Evolutionary conservation across 2,797 vertebrate species (phyloP), one percentile per base, ranked within the genome.

Genomic region (Decapterus maruadsi): DNA sequence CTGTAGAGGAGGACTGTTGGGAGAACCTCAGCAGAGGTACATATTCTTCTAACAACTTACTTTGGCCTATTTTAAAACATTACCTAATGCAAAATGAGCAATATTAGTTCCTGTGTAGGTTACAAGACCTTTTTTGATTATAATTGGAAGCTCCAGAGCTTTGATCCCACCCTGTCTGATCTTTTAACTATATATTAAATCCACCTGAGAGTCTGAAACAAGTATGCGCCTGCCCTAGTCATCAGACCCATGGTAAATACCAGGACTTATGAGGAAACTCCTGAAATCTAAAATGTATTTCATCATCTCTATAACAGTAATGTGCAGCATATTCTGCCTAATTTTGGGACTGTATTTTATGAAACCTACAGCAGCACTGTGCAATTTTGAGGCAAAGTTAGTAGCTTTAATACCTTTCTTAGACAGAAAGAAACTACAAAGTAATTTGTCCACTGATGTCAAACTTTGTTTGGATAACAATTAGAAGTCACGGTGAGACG

Each of bases 151-250:
- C 61, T 78, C 64, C 59, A 61, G 71, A 34, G 69, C 86, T 94
- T 92, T 94, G 87, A 93, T 93, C 55, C 68, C 74, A 74, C 61
- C 78, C 77, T 70, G 83, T 90, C 87, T 89, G 88, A 91, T 90
- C 84, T 87, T 81, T 91, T 78, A 84, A 85, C 80, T 77, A 58
- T 72, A 87, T 72, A 87, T 82, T 69, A 67, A 77, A 82, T 82
- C 69, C 66, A 78, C 75, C 85, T 70, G 54, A 57, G 54, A 57
- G 26, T 86, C 59, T 60, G 50, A 68, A 77, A 81, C 74, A 89
- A 74, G 85, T 70, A 69, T 7, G 42, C 64, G 81, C 56, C 85
- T 62, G 89, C 50, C 76, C 75, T 54, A 42, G 62, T 61, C 57
- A 62, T 61, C 55, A 64, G 72, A 85, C 70, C 72, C 77, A 77